Evolutionary conservation across 1,140 invertebrate genomes (phyloP), one percentile per base, ranked within the genome.

Genomic region (Contarinia nasturtii): DNA sequence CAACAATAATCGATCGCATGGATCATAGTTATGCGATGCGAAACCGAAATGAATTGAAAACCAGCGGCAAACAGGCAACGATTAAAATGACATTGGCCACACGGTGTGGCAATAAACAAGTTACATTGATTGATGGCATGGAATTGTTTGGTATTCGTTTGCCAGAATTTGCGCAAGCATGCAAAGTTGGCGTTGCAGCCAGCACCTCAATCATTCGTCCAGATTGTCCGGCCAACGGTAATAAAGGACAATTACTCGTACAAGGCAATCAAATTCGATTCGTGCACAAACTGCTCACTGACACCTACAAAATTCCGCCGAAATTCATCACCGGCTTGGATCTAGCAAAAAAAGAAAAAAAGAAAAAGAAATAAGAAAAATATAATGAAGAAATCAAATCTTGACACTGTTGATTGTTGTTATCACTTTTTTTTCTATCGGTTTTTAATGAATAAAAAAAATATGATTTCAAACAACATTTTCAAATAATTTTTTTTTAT

Each of bases 241-340:
- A 80, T 51, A 84, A 81, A 57, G 73, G 68, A 37, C 82, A 90
- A 63, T 74, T 95, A 15, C 69, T 89, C 55, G 76, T 93, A 33
- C 89, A 94, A 69, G 89, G 90, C 46, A 91, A 93, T 67, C 89
- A 93, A 73, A 77, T 92, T 49, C 61, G 71, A 46, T 85, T 82
- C 56, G 70, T 88, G 2, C 72, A 72, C 49, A 81, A 82, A 59
- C 63, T 87, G 45, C 67, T 88, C 7, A 73, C 72, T 50, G 80
- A 81, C 73, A 65, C 63, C 43, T 80, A 80, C 52, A 72, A 74
- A 49, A 74, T 81, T 18, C 73, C 77, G 14, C 72, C 72, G 51
- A 77, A 67, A 53, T 73, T 75, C 50, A 76, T 81, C 47, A 63
- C 68, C 54, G 78, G 78, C 7, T 57, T 79, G 17, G 77, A 81